Evolutionary conservation across 2,113 vertebrate species (phyloP).

Genomic region (Eidolon helvum): DNA sequence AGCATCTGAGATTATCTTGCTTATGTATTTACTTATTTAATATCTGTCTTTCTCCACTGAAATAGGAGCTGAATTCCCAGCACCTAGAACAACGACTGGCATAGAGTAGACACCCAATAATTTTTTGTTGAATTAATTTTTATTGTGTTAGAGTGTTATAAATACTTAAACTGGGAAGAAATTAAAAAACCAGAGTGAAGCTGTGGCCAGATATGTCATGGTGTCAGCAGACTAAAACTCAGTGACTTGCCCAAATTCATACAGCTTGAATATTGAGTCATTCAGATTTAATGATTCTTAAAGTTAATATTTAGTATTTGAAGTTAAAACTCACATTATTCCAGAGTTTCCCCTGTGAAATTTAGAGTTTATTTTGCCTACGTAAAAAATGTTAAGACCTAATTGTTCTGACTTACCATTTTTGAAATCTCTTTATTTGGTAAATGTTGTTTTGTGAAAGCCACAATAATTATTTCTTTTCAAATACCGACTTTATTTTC

Average conservation of each 20-base stretch:
- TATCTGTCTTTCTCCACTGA: neutral
- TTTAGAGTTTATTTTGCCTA: neutral
- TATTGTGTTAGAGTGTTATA: conserved; percentile 34
- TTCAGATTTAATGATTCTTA: conserved; percentile 27
- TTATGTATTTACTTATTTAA: conserved; percentile 5
- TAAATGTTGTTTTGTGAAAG: conserved; percentile 26
- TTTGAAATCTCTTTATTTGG: conserved; percentile 21
- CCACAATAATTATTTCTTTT: conserved; percentile 8
- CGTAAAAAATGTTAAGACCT: conserved; percentile 11
- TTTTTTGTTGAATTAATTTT: neutral
- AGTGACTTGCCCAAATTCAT: conserved; percentile 11
- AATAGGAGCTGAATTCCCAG: neutral
- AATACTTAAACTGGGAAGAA: conserved; percentile 29
- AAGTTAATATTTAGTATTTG: conserved; percentile 40
- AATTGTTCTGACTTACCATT: neutral
- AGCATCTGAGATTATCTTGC: neutral
- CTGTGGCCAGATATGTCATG: neutral
- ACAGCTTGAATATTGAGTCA: neutral
- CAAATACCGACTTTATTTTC: conserved; percentile 1
- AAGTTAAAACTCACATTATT: conserved; percentile 19
- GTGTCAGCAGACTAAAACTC: neutral
- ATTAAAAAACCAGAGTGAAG: neutral
- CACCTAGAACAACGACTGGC: neutral
- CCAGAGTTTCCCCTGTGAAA: neutral
- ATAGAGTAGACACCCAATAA: neutral